Base-by-base conservation (phyloP, 2,113 vertebrate genomes). In the Oxyruncus cristatus region DNA sequence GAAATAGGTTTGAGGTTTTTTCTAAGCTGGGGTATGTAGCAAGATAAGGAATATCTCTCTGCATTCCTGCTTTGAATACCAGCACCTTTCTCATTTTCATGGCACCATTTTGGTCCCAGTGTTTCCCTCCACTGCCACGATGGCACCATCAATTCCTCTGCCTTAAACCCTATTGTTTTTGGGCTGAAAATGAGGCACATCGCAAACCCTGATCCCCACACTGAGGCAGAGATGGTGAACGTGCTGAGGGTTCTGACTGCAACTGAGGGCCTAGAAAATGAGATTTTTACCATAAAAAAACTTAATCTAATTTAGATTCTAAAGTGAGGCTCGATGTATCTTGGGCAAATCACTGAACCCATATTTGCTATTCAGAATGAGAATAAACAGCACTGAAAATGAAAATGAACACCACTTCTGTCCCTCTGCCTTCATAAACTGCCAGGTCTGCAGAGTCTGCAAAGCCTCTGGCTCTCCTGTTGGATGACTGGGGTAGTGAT, bases 1-100 rank as follows among this genome's bases (percentile, higher is more conserved):
- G 58, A 53, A n/a, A 9, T 0, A 11, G 7, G 27, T 41, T 62
- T 28, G 11, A 15, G 23, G 4, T 16, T 41, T 41, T 41, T 76
- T 2, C 55, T 47, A 39, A 49, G 24, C 12, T 53, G 63, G 6
- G 27, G n/a, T 32, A 12, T 0, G 0, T 0, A 18, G 19, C 16
- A 41, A 52, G 26, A 26, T 15, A 7, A 35, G 18, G 58, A 41
- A 35, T 4, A 27, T 33, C 42, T 33, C 42, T 50, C 8, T 65
- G 80, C 19, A 21, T 14, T 12, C 55, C 26, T 65, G 58, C 49
- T 58, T 44, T 65, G 42, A 28, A 8, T 37, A 24, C 18, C 72
- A n/a, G 58, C 49, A 50, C 23, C 50, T 30, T 30, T 28, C 58
- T 44, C 32, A 8, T 50, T 65, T 17, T 2, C 49, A 28, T 15